Percentiles rank a stretch among this genome's conserved stretches.
These are phyloP conservation scores for Synanthedon vespiformis DNA, from an alignment of 2,888 invertebrate species.

Conservation along the genomic window DNA sequence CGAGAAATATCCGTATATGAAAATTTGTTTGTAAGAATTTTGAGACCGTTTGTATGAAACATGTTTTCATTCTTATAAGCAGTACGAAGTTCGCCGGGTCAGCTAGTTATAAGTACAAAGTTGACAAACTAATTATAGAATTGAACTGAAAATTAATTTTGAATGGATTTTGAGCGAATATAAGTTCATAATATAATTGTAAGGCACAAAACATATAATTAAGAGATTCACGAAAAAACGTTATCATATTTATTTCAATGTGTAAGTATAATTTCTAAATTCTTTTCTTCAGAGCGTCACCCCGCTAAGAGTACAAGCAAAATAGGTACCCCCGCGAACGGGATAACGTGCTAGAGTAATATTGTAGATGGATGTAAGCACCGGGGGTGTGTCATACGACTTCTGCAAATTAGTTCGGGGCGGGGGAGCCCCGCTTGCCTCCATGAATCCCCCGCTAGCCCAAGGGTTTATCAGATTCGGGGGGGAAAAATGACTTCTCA, in stretches of 20 bases:
- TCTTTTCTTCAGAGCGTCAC: constrained; percentile 43
- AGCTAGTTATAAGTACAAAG: too few relatives aligned
- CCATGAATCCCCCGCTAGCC: constrained; percentile 22
- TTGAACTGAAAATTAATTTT: too few relatives aligned
- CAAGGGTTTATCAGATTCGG: constrained; percentile 66
- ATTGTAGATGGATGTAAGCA: constrained; percentile 70
- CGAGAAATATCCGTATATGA: too few relatives aligned
- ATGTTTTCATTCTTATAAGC: too few relatives aligned
- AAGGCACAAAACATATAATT: too few relatives aligned
- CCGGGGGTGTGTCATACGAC: constrained; percentile 69
- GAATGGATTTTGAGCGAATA: too few relatives aligned
- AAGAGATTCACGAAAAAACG: too few relatives aligned
- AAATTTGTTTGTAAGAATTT: too few relatives aligned
- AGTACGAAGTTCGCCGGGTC: too few relatives aligned
- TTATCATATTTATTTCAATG: background rate
- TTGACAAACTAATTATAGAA: too few relatives aligned
- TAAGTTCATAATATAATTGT: too few relatives aligned
- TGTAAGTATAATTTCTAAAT: constrained; percentile 41
- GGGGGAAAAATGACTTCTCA: constrained; percentile 69
- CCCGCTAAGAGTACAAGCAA: constrained; percentile 53
- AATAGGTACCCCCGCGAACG: constrained; percentile 51
- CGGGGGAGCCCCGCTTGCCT: constrained; percentile 56
- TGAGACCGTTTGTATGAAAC: too few relatives aligned
- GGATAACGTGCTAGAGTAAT: constrained; percentile 68
- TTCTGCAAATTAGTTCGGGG: constrained; percentile 70